These are phyloP conservation scores for Linnaemya tessellans DNA, from an alignment of 2,888 invertebrate species.

Conservation along the genomic window DNA sequence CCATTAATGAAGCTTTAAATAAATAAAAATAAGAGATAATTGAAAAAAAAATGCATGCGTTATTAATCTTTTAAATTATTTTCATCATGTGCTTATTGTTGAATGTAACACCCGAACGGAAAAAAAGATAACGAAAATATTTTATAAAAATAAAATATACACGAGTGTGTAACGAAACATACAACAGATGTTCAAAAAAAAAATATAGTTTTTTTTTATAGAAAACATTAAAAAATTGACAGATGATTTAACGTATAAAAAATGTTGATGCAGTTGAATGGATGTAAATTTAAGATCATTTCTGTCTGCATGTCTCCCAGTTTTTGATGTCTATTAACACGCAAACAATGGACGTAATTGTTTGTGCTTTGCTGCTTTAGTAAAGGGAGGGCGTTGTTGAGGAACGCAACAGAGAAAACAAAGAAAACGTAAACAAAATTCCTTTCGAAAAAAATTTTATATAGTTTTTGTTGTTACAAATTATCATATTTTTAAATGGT, in stretches of 20 bases:
- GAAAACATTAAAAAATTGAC: slow-evolving; percentile 1
- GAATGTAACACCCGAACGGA: neutral
- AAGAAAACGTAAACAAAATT: neutral
- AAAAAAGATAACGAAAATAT: neutral
- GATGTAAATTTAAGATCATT: slow-evolving; percentile 1
- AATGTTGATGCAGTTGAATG: slow-evolving; percentile 2
- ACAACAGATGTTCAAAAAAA: neutral
- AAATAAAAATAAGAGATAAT: neutral
- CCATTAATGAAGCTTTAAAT: slow-evolving; percentile 2
- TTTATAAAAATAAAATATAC: neutral
- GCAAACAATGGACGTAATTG: neutral
- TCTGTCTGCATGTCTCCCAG: neutral
- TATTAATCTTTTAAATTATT: neutral
- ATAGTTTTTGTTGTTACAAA: neutral
- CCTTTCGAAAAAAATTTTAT: neutral
- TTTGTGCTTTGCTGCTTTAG: neutral
- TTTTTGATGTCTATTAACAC: neutral
- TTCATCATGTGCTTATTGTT: neutral
- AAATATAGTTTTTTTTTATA: neutral
- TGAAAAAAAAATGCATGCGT: neutral
- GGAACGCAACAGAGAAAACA: neutral
- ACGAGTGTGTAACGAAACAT: neutral
- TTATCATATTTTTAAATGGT: neutral
- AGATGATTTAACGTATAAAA: neutral
- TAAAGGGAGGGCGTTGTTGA: neutral